Evolutionary conservation across 2,113 vertebrate genomes (phyloP), one percentile per base, ranked within the genome.

Genomic region (Cottus gobio): DNA sequence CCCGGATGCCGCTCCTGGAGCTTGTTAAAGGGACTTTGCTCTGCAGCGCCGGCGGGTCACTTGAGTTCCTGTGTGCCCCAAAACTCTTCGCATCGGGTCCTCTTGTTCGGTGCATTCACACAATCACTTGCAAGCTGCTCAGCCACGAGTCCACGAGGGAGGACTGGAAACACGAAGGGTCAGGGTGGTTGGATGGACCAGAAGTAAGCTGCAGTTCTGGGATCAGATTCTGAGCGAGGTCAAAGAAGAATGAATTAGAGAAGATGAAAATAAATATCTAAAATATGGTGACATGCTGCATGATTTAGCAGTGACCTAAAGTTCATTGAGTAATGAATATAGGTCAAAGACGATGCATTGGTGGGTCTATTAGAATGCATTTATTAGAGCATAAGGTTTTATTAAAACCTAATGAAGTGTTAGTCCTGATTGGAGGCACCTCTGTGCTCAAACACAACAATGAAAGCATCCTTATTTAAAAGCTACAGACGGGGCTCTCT

Each of bases 391-490:
- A 15, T 77, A 56, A 39, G 30, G 16, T 48, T 16, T 24, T 62
- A 44, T 62, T 24, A 28, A 36, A 60, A 4, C n/a, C 22, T 60
- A 46, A 48, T 42, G n/a, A 36, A 64, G 24, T 28, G 52, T n/a
- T 13, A 11, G 26, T 71, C 24, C 24, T 48, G 31, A 13, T 56
- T 58, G 62, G 54, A 54, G 57, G 44, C 57, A 48, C 44, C n/a
- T 44, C 74, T 71, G 7, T 31, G 44, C 46, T 74, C 22, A 30
- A 79, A 75, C 48, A 48, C 67, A n/a, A 26, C 52, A 69, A 75
- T 80, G 67, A 82, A 75, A 87, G 24, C 31, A 75, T 71, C 39
- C 54, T 57, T 61, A 85, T 90, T 86, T 72, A 62, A 85, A 89
- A 82, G 66, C 50, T 65, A 8, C 73, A 65, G 56, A 71, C n/a